Evolutionary conservation across 2,113 vertebrate genomes (phyloP).

Genomic region (Chionis minor): DNA sequence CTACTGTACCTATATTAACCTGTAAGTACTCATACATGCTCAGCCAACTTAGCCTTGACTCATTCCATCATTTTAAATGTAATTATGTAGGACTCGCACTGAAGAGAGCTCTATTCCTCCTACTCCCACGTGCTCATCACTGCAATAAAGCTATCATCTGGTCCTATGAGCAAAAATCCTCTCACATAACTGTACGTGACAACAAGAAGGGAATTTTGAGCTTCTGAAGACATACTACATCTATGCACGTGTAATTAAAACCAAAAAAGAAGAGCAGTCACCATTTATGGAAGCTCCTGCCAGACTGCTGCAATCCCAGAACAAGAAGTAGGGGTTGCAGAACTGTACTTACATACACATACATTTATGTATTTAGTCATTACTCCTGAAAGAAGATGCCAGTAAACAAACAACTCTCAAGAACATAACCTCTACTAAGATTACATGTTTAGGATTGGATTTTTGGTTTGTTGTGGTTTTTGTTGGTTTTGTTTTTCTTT

Average conservation of each 20-base stretch:
- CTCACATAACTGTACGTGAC: background rate
- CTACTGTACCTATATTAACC: background rate
- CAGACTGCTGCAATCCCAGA: background rate
- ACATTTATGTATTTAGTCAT: background rate
- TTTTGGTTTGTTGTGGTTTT: background rate
- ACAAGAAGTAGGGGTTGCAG: background rate
- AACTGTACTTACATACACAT: background rate
- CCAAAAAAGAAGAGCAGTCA: background rate
- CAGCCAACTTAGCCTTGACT: background rate
- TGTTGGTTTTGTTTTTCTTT: background rate
- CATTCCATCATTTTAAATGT: background rate
- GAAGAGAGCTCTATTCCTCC: background rate
- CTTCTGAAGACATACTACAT: background rate
- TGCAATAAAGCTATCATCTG: background rate
- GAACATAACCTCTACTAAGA: background rate
- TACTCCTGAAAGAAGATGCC: background rate
- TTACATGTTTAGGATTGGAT: background rate
- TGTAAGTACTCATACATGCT: background rate
- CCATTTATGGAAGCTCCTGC: background rate
- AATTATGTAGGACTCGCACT: background rate
- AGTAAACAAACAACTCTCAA: background rate
- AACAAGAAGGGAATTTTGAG: background rate
- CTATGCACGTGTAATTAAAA: background rate
- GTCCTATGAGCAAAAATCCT: background rate
- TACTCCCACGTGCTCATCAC: background rate